Evolutionary conservation across 2,888 invertebrate genomes (phyloP).

Genomic region (Volucella bombylans): DNA sequence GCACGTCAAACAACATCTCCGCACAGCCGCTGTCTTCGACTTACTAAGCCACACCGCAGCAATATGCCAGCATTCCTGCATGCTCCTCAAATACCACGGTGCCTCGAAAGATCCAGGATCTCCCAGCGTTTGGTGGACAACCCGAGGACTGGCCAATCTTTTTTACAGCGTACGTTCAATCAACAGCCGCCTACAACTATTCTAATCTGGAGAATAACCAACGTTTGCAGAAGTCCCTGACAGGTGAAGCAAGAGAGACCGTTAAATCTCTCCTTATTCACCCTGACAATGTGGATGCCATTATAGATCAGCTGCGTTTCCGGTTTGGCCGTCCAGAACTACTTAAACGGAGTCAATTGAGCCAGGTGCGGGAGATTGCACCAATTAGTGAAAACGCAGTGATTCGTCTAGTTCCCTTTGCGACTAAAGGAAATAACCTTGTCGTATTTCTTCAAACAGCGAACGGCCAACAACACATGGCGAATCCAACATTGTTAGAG

Average conservation of each 20-base stretch:
- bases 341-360: conserved; percentile 59
- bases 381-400: conserved; percentile 51
- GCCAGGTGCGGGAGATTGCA: conserved; percentile 46
- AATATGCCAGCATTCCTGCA: too few relatives aligned
- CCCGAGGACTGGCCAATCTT: too few relatives aligned
- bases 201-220: conserved; percentile 34
- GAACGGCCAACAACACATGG: conserved; percentile 61
- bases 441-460: conserved; percentile 60
- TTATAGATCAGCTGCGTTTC: conserved; percentile 44
- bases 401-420: too few relatives aligned
- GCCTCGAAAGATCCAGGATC: too few relatives aligned
- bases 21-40: too few relatives aligned
- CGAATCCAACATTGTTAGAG: conserved; percentile 67
- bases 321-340: conserved; percentile 63
- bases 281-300: conserved; percentile 40
- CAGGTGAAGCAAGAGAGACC: conserved; percentile 28
- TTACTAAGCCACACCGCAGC: too few relatives aligned
- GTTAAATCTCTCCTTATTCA: conserved; percentile 42
- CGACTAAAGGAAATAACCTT: conserved; percentile 67
- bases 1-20: too few relatives aligned
- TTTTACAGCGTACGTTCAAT: too few relatives aligned
- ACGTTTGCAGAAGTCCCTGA: conserved; percentile 12
- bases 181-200: conserved; percentile 6
- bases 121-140: too few relatives aligned
- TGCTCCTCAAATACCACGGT: too few relatives aligned